Conservation (phyloP, 2,888 invertebrate species). For the Ceraclea dissimilis region DNA sequence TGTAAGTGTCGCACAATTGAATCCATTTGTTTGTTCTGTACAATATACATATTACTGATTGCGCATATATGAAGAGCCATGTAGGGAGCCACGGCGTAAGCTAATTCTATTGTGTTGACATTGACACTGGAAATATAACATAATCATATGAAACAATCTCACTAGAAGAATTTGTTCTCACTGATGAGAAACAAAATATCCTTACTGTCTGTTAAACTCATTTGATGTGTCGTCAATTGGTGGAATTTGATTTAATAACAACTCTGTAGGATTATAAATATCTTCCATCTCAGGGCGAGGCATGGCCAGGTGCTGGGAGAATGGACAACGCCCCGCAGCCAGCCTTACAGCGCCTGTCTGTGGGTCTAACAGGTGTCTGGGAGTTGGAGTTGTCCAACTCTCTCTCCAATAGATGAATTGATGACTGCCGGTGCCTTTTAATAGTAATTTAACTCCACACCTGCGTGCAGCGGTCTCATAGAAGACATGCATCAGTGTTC, state of each 20-base stretch:
- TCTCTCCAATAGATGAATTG: slow-evolving; percentile 36
- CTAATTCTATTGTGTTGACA: slow-evolving; percentile 7
- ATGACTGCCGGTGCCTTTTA: slow-evolving; percentile 37
- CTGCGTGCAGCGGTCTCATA: slow-evolving; percentile 35
- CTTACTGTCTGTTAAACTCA: slow-evolving; percentile 13
- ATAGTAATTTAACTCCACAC: slow-evolving; percentile 34
- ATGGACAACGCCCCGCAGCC: slow-evolving; percentile 34
- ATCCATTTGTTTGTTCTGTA: slow-evolving; percentile 6
- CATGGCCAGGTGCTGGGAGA: slow-evolving; percentile 7
- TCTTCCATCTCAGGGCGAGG: slow-evolving; percentile 2
- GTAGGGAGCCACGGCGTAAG: slow-evolving; percentile 6
- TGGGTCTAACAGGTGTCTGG: slow-evolving; percentile 32
- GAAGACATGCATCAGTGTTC: slow-evolving; percentile 27
- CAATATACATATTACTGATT: slow-evolving; percentile 10
- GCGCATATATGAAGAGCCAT: slow-evolving; percentile 3
- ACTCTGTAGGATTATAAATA: slow-evolving; percentile 9
- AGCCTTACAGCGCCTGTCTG: slow-evolving; percentile 31
- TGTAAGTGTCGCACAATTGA: slow-evolving; percentile 4
- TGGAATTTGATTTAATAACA: slow-evolving; percentile 9
- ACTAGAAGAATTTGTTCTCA: too few species aligned
- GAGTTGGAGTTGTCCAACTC: slow-evolving; percentile 19
- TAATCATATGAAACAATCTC: neutral
- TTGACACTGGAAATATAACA: slow-evolving; percentile 5
- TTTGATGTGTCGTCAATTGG: slow-evolving; percentile 9
- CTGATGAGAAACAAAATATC: too few species aligned